phyloP scores from a whole-genome alignment of 1,140 invertebrate species.

The Calephelis nemesis region DNA sequence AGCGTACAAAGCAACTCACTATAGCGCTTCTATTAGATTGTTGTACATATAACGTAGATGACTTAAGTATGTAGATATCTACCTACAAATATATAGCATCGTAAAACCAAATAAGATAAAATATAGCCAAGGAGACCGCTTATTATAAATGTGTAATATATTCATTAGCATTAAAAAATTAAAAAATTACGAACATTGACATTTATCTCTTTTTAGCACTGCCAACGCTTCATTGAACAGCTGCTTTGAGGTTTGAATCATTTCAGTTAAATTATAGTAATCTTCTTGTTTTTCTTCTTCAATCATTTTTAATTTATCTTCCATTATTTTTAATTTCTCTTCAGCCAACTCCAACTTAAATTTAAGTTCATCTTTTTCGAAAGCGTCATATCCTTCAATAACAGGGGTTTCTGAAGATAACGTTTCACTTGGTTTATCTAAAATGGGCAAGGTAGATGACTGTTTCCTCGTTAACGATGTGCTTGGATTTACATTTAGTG shows the following conservation, averaged over 20 bases:
- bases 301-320: constrained; percentile 71
- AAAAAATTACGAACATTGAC: constrained; percentile 46
- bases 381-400: constrained; percentile 42
- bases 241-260: constrained; percentile 72
- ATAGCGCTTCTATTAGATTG: no score
- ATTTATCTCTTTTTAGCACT: constrained; percentile 67
- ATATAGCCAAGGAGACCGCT: no score
- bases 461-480: constrained; percentile 43
- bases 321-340: constrained; percentile 71
- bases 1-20: no score
- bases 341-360: constrained; percentile 65
- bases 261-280: constrained; percentile 63
- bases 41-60: no score
- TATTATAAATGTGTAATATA: no score
- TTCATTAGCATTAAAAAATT: no score
- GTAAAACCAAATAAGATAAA: no score
- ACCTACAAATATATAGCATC: no score
- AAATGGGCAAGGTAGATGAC: constrained; percentile 42
- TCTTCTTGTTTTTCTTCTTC: constrained; percentile 73
- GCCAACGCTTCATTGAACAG: constrained; percentile 66
- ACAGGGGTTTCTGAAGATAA: constrained; percentile 43
- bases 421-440: constrained; percentile 53
- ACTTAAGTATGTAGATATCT: no score
- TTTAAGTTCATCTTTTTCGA: constrained; percentile 67
- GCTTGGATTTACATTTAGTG: constrained; percentile 17